Percentiles rank a stretch among this genome's conserved stretches.
These are phyloP conservation scores for Tychaedon coryphoeus DNA, from an alignment of 2,113 vertebrate species.

Conservation along the genomic window DNA sequence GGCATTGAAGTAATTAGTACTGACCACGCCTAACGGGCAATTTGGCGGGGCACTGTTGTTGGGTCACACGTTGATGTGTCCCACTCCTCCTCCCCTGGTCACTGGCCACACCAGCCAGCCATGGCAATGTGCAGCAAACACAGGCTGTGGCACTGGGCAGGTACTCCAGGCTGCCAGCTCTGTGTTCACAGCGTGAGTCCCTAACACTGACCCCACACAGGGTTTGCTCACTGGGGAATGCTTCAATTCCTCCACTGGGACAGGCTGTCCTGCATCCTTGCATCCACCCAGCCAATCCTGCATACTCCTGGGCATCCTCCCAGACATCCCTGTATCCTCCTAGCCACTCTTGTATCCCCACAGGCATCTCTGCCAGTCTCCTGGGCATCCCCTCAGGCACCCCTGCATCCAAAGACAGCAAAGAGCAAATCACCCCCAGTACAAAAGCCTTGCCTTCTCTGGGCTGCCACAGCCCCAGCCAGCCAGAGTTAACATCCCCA, in stretches of 20 bases:
- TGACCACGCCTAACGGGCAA: background rate
- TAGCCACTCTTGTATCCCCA: background rate
- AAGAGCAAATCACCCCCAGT: background rate
- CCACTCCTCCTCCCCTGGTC: background rate
- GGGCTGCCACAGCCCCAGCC: background rate
- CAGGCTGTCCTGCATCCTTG: background rate
- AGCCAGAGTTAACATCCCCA: background rate
- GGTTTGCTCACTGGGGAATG: background rate
- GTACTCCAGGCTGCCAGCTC: background rate
- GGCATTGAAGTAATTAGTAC: background rate
- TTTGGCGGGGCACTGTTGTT: background rate
- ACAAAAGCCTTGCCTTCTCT: background rate
- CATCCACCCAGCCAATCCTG: background rate
- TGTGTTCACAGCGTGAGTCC: rapidly evolving
- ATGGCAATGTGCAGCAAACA: background rate
- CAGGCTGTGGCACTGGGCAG: background rate
- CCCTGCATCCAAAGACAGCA: background rate
- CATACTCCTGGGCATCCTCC: background rate
- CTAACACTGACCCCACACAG: background rate
- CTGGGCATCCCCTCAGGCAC: background rate
- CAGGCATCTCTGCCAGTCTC: background rate
- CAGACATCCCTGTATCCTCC: background rate
- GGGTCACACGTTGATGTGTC: background rate
- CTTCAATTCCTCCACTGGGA: background rate
- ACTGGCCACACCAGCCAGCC: background rate